phyloP scores from a whole-genome alignment of 1,140 invertebrate genomes.

The Drosophila littoralis region DNA sequence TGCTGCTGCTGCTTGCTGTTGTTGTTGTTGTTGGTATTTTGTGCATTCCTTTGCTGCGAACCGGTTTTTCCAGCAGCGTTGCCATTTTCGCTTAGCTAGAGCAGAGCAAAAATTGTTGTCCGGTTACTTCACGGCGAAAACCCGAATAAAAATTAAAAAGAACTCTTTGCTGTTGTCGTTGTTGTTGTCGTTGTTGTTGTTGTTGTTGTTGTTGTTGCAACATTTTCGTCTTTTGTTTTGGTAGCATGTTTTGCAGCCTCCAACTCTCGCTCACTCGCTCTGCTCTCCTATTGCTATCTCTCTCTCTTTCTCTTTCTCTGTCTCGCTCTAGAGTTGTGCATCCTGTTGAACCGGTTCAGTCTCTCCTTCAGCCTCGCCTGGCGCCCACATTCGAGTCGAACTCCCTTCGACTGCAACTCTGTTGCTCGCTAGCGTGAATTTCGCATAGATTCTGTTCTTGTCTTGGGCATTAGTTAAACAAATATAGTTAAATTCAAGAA shows the following conservation, averaged over 20 bases:
- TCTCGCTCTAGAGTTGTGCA: conserved; percentile 34
- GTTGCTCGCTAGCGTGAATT: neutral
- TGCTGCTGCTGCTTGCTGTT: conserved; percentile 32
- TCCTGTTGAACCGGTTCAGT: conserved; percentile 73
- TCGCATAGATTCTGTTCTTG: neutral
- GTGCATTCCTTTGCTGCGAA: conserved; percentile 67
- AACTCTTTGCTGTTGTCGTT: conserved; percentile 6
- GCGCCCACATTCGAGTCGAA: conserved; percentile 20
- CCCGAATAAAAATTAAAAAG: conserved; percentile 38
- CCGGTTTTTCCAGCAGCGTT: conserved; percentile 63
- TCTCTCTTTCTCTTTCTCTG: conserved; percentile 14
- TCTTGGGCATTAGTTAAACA: neutral
- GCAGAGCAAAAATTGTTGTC: conserved; percentile 66
- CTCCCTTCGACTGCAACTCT: neutral
- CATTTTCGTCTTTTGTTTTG: conserved; percentile 64
- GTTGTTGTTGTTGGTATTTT: conserved; percentile 43
- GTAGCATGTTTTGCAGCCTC: conserved; percentile 46
- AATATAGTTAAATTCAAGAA: no score
- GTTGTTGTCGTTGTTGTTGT: conserved; percentile 2
- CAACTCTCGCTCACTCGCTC: conserved; percentile 13
- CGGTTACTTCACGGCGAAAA: conserved; percentile 55
- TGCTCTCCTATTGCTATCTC: conserved; percentile 4
- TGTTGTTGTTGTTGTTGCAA: conserved; percentile 26
- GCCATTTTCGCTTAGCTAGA: conserved; percentile 65
- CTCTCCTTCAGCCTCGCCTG: neutral